Evolutionary conservation across 1,140 invertebrate genomes (phyloP).

Genomic region (Drosophila ananassae): DNA sequence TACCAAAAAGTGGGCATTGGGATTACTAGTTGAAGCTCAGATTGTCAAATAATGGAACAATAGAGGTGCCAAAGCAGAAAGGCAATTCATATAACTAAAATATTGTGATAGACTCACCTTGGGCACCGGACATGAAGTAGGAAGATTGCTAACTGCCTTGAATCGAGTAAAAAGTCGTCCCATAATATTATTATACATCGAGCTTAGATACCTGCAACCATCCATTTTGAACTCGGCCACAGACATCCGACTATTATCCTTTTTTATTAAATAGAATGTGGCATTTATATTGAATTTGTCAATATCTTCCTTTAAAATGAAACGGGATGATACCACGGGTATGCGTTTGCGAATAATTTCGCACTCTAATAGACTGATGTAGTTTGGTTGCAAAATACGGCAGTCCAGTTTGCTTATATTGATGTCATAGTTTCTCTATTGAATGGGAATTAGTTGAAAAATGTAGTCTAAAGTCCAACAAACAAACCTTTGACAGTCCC

Average conservation of each 20-base stretch:
- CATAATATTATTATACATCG: constrained; percentile 24
- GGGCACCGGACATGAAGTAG: constrained; percentile 23
- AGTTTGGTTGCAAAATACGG: not conserved
- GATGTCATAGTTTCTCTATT: constrained; percentile 41
- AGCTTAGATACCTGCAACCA: constrained; percentile 51
- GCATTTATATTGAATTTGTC: constrained; percentile 11
- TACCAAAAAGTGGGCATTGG: not conserved
- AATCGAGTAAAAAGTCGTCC: constrained; percentile 31
- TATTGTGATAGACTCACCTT: constrained; percentile 25
- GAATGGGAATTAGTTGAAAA: not conserved
- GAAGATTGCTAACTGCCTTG: constrained; percentile 32
- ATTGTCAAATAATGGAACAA: too few relatives aligned
- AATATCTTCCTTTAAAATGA: constrained; percentile 22
- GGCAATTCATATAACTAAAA: too few relatives aligned
- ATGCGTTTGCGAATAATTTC: constrained; percentile 3
- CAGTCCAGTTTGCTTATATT: constrained; percentile 20
- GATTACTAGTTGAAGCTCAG: not conserved
- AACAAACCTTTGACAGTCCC: constrained; percentile 29
- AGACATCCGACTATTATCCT: constrained; percentile 42
- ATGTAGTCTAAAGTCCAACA: not conserved
- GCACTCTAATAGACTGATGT: constrained; percentile 14
- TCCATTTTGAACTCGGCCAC: constrained; percentile 33
- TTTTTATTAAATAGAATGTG: constrained; percentile 35
- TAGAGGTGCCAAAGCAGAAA: too few relatives aligned
- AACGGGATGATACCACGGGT: not conserved